These are phyloP conservation scores for Hylomyscus alleni DNA, from an alignment of 2,797 vertebrate genomes.

Conservation along the genomic window DNA sequence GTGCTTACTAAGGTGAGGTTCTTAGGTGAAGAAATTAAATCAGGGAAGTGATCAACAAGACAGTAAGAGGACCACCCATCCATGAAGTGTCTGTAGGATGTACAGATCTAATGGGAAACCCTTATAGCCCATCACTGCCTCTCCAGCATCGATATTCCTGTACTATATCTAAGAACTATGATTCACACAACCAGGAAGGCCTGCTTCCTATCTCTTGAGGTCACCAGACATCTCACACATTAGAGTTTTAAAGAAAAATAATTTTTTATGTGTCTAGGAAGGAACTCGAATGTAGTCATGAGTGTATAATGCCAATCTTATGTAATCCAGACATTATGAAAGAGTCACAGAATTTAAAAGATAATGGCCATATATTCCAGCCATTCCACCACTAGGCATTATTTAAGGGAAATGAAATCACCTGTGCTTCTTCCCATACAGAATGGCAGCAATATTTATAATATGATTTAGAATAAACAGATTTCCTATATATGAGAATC, in stretches of 20 bases:
- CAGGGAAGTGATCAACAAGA: neutral
- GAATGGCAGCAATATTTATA: neutral
- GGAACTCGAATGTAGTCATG: neutral
- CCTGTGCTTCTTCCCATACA: neutral
- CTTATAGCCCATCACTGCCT: neutral
- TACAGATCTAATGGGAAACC: neutral
- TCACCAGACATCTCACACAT: neutral
- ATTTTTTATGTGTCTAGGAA: neutral
- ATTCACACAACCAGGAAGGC: neutral
- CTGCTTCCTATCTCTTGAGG: neutral
- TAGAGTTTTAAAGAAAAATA: neutral
- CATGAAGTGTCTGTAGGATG: neutral
- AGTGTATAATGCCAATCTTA: neutral
- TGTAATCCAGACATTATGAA: neutral
- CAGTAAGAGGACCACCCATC: no score
- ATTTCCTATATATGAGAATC: neutral
- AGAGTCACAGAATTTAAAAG: neutral
- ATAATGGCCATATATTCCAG: neutral
- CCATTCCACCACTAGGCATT: neutral
- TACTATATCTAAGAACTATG: neutral
- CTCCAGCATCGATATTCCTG: neutral
- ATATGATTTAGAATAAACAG: neutral
- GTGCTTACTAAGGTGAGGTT: neutral
- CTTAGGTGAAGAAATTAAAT: constrained; percentile 3
- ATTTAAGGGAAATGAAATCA: neutral